These are phyloP conservation scores for Bos taurus DNA, from an alignment of 2,113 vertebrate species.

Conservation along the genomic window DNA sequence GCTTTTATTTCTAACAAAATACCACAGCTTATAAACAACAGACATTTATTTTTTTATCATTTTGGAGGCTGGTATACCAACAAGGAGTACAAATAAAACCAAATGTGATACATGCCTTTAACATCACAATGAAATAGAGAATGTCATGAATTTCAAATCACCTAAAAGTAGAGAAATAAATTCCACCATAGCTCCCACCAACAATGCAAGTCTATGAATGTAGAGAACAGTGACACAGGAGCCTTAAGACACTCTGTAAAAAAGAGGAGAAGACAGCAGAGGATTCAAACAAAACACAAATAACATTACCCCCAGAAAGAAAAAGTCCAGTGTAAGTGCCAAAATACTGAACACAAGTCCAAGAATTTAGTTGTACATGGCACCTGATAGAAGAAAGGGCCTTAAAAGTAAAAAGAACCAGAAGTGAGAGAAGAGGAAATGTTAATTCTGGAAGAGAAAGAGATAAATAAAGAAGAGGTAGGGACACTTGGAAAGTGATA, in stretches of 20 bases:
- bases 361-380: background rate
- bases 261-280: background rate
- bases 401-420: background rate
- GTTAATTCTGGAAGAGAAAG: background rate
- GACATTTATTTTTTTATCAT: background rate
- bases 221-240: background rate
- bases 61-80: background rate
- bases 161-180: background rate
- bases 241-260: background rate
- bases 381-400: background rate
- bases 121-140: background rate
- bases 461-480: background rate
- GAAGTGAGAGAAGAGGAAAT: background rate
- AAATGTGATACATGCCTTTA: background rate
- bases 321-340: background rate
- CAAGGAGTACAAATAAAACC: background rate
- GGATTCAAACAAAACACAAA: background rate
- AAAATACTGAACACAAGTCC: background rate
- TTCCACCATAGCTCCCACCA: background rate
- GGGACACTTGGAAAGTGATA: background rate
- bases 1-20: background rate
- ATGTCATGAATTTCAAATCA: background rate
- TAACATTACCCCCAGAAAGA: background rate
- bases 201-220: background rate
- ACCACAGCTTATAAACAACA: background rate